Base-by-base conservation (phyloP, 2,888 invertebrate species). In the Cheilosia vernalis region DNA sequence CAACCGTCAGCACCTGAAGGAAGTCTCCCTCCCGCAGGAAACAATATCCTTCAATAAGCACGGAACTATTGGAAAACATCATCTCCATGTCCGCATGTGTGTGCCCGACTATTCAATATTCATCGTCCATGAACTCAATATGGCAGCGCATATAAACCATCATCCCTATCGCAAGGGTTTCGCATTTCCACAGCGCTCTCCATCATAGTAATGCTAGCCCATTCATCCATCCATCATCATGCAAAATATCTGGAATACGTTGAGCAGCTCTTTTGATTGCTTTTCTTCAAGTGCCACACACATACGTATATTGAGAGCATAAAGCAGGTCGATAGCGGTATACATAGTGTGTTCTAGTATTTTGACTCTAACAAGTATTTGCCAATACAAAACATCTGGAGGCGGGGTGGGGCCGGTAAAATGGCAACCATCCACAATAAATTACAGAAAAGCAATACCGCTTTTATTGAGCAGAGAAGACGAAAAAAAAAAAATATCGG, bases 221-320 rank as follows among this genome's bases (percentile, higher is more conserved):
- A 80, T 73, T 73, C 61, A 67, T 69, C 80, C 64, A 82, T 82
- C 73, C 83, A 79, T 84, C 83, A 84, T 79, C 73, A 74, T 76
- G 70, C 66, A 74, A 79, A 84, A 84, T 84, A 84, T 84, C 84
- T 84, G 80, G 80, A 84, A 80, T 84, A 84, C 84, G 64, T 79
- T 74, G 80, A 80, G 80, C 44, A 80, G 74, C 55, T 76, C 84
- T 84, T 84, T 84, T 84, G 84, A 84, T 84, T 84, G 84, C 84
- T 84, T 84, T 80, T 66, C 74, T 64, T 44, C 83, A 63, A 79
- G 69, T 84, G 61, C 55, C 58, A 40, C 30, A 40, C 17, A 60
- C 19, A 53, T 9, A n/a, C 5, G 40, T 51, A n/a, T 19, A n/a
- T 19, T 19, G 33, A 73, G 53, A 27, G n/a, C 19, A n/a, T 30